A percentile compares a stretch with the other conserved stretches of the same genome.
These are phyloP conservation scores for Phyllostomus discolor DNA, from an alignment of 2,113 vertebrate species.

Conservation along the genomic window DNA sequence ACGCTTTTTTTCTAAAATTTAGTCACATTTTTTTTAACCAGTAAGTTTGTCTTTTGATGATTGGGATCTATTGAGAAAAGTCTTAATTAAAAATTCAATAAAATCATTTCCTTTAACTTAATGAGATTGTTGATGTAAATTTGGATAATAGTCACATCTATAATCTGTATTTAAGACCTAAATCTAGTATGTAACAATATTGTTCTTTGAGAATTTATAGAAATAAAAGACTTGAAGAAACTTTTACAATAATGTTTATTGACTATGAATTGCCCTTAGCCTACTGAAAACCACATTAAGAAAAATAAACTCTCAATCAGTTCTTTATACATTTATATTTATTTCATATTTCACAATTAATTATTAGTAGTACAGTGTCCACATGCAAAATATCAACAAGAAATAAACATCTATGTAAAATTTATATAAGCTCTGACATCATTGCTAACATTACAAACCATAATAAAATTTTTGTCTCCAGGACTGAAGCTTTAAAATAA, in stretches of 20 bases:
- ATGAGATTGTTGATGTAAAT: not conserved
- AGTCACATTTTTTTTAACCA: not conserved
- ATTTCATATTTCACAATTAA: not conserved
- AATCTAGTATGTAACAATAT: not conserved
- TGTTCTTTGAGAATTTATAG: not conserved
- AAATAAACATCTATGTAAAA: not conserved
- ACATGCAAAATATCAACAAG: not conserved
- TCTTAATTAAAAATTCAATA: not conserved
- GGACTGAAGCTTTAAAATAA: not conserved
- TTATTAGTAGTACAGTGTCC: not conserved
- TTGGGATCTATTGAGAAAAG: not conserved
- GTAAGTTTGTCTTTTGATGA: not conserved
- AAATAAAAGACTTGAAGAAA: not conserved
- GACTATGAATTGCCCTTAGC: not conserved
- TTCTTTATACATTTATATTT: not conserved
- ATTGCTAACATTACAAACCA: not conserved
- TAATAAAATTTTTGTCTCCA: not conserved
- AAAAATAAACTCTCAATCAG: not conserved
- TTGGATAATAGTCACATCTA: not conserved
- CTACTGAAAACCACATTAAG: not conserved
- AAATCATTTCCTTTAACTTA: not conserved
- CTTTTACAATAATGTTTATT: not conserved
- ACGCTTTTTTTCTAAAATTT: not conserved
- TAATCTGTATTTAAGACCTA: not conserved
- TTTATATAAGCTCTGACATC: not conserved